These are phyloP conservation scores for Montipora efflorescens DNA, from an alignment of 64 coral and sea anemone genomes.

Conservation along the genomic window DNA sequence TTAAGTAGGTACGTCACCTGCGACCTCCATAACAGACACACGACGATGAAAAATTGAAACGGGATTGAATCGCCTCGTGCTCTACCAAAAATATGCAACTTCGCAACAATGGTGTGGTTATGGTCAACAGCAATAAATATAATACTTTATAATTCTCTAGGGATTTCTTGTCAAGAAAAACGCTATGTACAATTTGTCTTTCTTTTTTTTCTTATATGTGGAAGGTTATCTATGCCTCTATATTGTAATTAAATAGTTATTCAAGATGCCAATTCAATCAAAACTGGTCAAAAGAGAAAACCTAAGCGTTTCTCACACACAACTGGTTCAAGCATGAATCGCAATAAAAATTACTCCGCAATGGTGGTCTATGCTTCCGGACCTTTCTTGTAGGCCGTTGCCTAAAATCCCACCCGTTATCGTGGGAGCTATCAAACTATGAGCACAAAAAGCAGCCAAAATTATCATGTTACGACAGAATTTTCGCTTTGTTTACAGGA, in stretches of 20 bases:
- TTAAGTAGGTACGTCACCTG: not conserved
- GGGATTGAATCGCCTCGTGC: not conserved
- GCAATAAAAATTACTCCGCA: not conserved
- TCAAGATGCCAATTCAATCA: not conserved
- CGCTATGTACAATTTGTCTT: slow-evolving; percentile 56
- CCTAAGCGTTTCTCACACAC: not conserved
- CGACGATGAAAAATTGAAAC: not conserved
- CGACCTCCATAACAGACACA: not conserved
- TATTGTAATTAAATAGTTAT: slow-evolving; percentile 38
- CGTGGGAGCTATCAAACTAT: too few relatives aligned
- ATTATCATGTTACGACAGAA: too few relatives aligned
- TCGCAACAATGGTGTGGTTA: not conserved
- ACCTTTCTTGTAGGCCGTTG: too few relatives aligned
- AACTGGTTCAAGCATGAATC: not conserved
- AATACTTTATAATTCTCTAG: slow-evolving; percentile 65
- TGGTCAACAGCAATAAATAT: slow-evolving; percentile 53
- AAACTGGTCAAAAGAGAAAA: not conserved
- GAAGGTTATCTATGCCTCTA: slow-evolving; percentile 41
- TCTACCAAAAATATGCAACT: slow-evolving; percentile 17
- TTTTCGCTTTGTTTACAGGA: too few relatives aligned
- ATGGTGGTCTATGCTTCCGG: too few relatives aligned
- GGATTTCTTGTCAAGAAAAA: slow-evolving; percentile 48
- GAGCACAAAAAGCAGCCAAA: too few relatives aligned
- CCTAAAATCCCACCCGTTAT: too few relatives aligned
- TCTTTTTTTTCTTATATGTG: slow-evolving; percentile 28